Evolutionary conservation across 2,797 vertebrate species (phyloP), one percentile per base, ranked within the genome.

Genomic region (Artibeus lituratus): DNA sequence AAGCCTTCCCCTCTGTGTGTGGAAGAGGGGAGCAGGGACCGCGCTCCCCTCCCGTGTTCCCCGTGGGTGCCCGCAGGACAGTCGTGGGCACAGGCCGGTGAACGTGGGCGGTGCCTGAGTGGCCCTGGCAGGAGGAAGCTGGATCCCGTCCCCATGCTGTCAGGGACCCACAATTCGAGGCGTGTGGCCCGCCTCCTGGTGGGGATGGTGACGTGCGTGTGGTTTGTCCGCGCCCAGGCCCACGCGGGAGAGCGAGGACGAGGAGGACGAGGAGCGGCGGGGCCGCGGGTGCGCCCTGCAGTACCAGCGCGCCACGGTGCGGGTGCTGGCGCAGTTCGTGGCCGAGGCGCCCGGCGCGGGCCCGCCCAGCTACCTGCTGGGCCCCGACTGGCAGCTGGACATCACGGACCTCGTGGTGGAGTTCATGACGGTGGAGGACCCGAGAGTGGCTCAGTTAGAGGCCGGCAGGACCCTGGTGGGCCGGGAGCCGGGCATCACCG

Each of bases 251-350:
- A 99, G 99, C 0, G 99, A 99, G 29, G 99, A 99, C 0, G 99
- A 99, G 81, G 99, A 99, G 0, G 99, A 99, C 0, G 99, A 99
- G 16, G 99, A 99, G 98, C 99, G 98, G 97, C 99, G 99, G 85
- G 99, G 99, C 22, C 98, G 98, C 89, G 99, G 99, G 16, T 99
- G 99, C 92, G 98, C 99, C 35, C 99, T 99, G 22, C 99, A 99
- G 99, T 99, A 99, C 95, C 99, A 99, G 97, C 99, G 99, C 0
- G 99, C 99, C 94, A 95, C 98, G 95, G 99, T 99, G 74, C 98
- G 99, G 0, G 99, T 99, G 16, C 99, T 99, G 81, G 99, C 99
- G 0, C 99, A 99, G 98, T 99, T 99, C 22, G 99, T 99, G 67
- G 99, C 99, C 0, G 99, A 99, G 93, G 98, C 99, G 0, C 98